phyloP scores from a whole-genome alignment of 2,888 invertebrate species.

The Cataglyphis livida region DNA sequence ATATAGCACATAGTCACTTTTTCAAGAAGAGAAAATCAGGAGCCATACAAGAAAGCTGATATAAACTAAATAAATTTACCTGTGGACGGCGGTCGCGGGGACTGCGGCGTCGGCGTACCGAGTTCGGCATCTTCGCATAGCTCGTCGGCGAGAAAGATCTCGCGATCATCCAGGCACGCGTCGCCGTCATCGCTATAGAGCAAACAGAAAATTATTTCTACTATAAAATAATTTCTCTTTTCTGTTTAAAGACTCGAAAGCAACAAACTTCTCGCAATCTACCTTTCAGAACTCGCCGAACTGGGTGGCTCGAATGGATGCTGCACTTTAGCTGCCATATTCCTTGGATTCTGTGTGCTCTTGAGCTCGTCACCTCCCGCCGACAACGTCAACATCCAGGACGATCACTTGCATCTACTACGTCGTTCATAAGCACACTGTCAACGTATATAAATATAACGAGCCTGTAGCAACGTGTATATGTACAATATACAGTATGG shows the following conservation, averaged over 20 bases:
- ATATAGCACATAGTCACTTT: not conserved
- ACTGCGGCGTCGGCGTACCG: slow-evolving; percentile 90
- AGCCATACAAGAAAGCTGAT: not conserved
- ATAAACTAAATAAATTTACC: slow-evolving; percentile 85
- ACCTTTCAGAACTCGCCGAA: slow-evolving; percentile 97
- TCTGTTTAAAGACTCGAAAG: not conserved
- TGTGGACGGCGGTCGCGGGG: slow-evolving; percentile 91
- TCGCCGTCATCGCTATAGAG: slow-evolving; percentile 78
- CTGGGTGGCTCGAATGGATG: slow-evolving; percentile 93
- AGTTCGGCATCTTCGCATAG: slow-evolving; percentile 78
- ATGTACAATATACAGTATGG: not conserved
- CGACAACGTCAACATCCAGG: not conserved
- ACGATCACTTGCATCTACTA: not conserved
- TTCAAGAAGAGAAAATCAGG: not conserved
- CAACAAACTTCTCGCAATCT: slow-evolving; percentile 9
- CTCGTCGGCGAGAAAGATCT: slow-evolving; percentile 78
- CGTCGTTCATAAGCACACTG: not conserved
- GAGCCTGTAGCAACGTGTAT: not conserved
- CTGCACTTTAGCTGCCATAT: slow-evolving; percentile 87
- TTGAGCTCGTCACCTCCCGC: not conserved
- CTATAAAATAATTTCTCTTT: not conserved
- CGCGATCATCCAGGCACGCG: slow-evolving; percentile 78
- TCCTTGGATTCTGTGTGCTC: slow-evolving; percentile 20
- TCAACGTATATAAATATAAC: not conserved
- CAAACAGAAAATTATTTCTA: not conserved